Evolutionary conservation across 2,888 invertebrate species (phyloP), one percentile per base, ranked within the genome.

Genomic region (Trissolcus japonicus): DNA sequence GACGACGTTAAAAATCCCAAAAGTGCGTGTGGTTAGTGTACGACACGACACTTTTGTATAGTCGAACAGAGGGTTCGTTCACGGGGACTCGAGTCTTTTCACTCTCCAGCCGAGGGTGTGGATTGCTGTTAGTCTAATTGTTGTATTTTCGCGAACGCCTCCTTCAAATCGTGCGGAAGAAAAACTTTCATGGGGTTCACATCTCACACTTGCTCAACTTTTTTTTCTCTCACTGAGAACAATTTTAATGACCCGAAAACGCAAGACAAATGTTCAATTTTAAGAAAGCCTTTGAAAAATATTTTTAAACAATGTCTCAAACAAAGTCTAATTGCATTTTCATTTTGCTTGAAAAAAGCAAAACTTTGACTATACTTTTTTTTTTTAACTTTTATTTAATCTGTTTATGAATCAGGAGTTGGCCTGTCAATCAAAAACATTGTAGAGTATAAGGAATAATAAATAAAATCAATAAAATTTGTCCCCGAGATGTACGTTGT

Each of bases 101-200:
- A 51, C 35, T 65, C 35, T 65, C 29, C 11, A 50, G n/a, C 13
- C 41, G 53, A 72, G 81, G 76, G 69, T 55, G 62, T 78, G 80
- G 74, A 82, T 82, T 81, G 82, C 84, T 82, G 83, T 86, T 87
- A 84, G 83, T 82, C 85, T 86, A 87, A 87, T 86, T 86, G 86
- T 86, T 85, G 80, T 61, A 57, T 66, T 80, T 81, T 80, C 43
- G 29, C 56, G 68, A 14, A 6, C 7, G 14, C 54, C 19, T 21
- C 16, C 35, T 63, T 6, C 21, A 56, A 66, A 65, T 76, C 71
- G 60, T 19, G 56, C 69, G 51, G 50, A 75, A 73, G 50, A 21
- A 67, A 66, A 43, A 41, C 14, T 25, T 16, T 46, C 9, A 46
- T n/a, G 16, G 51, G 50, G 54, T 54, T 19, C n/a, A 25, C 4